A percentile compares a stretch with the other conserved stretches of the same genome.
Conservation (phyloP, 2,113 vertebrate genomes). For the Calonectris borealis region DNA sequence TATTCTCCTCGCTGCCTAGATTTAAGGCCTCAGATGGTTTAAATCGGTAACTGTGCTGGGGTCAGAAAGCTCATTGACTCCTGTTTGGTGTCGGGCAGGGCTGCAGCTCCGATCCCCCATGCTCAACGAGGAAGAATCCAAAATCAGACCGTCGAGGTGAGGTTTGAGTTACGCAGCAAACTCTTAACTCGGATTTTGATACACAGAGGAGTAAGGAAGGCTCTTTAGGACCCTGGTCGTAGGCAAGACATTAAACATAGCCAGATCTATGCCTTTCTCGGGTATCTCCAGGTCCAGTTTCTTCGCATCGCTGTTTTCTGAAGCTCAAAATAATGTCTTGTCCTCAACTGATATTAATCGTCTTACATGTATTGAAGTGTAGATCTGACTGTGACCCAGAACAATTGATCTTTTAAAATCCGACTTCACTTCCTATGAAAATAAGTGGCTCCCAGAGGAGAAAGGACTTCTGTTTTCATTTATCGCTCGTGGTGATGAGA, state of each 20-base stretch:
- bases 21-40: background rate
- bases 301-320: background rate
- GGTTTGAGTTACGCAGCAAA: background rate
- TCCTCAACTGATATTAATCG: background rate
- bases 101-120: background rate
- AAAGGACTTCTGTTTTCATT: slow-evolving; percentile 24
- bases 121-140: background rate
- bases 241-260: accelerated
- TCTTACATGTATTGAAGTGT: background rate
- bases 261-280: background rate
- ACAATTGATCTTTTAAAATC: slow-evolving; percentile 24
- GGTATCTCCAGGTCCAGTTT: background rate
- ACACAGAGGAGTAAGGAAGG: background rate
- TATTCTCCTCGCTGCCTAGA: background rate
- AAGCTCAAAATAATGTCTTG: background rate
- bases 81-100: accelerated
- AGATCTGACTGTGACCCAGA: background rate
- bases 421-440: background rate
- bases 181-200: background rate
- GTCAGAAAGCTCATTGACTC: background rate
- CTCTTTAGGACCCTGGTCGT: background rate
- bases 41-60: background rate
- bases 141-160: background rate
- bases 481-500: background rate
- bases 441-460: slow-evolving; percentile 24